Conservation (phyloP, 2,797 vertebrate species). For the Coccyzus lansbergi region DNA sequence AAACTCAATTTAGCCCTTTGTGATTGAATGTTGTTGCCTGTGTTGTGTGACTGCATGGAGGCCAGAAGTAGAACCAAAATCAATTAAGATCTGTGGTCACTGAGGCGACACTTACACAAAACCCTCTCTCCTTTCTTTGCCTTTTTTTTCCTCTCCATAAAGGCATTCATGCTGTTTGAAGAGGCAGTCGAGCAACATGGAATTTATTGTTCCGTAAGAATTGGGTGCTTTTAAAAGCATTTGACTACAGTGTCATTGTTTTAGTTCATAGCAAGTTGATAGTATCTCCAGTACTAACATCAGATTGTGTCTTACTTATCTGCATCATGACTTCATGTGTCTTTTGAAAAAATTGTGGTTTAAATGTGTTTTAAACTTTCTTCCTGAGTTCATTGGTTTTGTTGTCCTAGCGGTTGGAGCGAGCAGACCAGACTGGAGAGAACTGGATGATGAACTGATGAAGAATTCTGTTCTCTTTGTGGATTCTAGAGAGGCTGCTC, state of each 20-base stretch:
- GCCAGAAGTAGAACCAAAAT: background rate
- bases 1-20: constrained; percentile 34
- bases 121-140: background rate
- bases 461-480: constrained; percentile 85
- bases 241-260: background rate
- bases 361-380: background rate
- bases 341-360: background rate
- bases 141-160: background rate
- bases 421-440: constrained; percentile 91
- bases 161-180: background rate
- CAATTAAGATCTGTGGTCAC: background rate
- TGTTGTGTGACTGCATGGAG: background rate
- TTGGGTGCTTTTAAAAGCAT: background rate
- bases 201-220: background rate
- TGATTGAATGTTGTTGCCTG: background rate
- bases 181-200: background rate
- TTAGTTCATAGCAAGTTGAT: background rate
- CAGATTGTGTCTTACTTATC: background rate
- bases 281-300: background rate
- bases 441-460: constrained; percentile 91
- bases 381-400: background rate
- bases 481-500: constrained; percentile 90
- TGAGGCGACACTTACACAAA: background rate
- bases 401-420: constrained; percentile 87
- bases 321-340: background rate